These are phyloP conservation scores for Thunnus maccoyii DNA, from an alignment of 2,113 vertebrate genomes.

Conservation along the genomic window DNA sequence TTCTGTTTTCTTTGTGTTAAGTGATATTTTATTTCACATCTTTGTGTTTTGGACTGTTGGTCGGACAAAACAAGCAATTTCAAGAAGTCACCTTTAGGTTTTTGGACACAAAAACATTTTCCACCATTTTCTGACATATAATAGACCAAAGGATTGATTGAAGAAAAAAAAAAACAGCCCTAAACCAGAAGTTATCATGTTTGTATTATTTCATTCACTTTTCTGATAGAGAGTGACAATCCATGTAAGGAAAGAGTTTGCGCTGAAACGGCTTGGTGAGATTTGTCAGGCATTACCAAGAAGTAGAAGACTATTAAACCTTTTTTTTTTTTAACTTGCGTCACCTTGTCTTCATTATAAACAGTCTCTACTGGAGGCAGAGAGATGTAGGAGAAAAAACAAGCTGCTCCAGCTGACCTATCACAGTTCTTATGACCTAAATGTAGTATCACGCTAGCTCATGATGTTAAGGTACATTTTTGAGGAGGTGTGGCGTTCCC, in stretches of 20 bases:
- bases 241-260: background rate
- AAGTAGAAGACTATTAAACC: too few relatives aligned
- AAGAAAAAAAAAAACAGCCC: too few relatives aligned
- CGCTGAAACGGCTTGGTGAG: too few relatives aligned
- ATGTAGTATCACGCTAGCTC: background rate
- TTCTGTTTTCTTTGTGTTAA: too few relatives aligned
- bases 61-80: too few relatives aligned
- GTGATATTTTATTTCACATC: too few relatives aligned
- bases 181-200: background rate
- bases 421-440: background rate
- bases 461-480: background rate
- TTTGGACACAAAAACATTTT: too few relatives aligned
- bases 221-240: background rate
- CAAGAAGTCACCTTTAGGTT: too few relatives aligned
- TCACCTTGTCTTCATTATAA: slow-evolving; percentile 13
- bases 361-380: background rate
- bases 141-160: too few relatives aligned
- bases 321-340: background rate
- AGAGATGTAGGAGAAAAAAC: background rate
- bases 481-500: background rate
- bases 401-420: background rate
- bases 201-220: background rate
- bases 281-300: background rate
- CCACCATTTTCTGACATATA: too few relatives aligned
- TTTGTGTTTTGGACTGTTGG: too few relatives aligned